Evolutionary conservation across 2,888 invertebrate genomes (phyloP).

Genomic region (Tenthredo scrophulariae): DNA sequence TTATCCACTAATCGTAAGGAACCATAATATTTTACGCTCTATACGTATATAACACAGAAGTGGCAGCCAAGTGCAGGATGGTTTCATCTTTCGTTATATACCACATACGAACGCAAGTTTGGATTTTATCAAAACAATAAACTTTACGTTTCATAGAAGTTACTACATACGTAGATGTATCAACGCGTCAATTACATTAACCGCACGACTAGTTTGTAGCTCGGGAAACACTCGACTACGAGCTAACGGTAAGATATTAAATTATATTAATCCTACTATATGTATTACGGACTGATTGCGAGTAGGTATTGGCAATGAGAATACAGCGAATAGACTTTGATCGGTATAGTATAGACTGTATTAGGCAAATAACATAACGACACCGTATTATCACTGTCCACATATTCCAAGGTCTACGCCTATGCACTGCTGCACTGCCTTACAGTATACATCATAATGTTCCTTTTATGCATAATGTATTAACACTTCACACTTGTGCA

Average conservation of each 20-base stretch:
- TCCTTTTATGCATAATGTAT: neutral
- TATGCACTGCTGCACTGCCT: neutral
- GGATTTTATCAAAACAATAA: neutral
- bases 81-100: neutral
- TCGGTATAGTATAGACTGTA: neutral
- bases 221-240: neutral
- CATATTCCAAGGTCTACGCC: constrained; percentile 18
- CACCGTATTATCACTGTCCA: neutral
- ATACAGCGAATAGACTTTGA: neutral
- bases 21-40: neutral
- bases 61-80: neutral
- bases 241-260: neutral
- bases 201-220: neutral
- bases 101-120: neutral
- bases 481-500: neutral
- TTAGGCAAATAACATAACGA: constrained; percentile 26
- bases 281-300: neutral
- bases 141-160: neutral
- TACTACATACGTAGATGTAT: neutral
- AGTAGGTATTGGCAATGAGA: neutral
- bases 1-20: neutral
- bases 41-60: neutral
- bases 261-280: neutral
- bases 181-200: neutral
- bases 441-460: neutral